These are phyloP conservation scores for Ephydatia muelleri DNA, from an alignment of 37 sponge, comb jelly and placozoan species.

Conservation along the genomic window DNA sequence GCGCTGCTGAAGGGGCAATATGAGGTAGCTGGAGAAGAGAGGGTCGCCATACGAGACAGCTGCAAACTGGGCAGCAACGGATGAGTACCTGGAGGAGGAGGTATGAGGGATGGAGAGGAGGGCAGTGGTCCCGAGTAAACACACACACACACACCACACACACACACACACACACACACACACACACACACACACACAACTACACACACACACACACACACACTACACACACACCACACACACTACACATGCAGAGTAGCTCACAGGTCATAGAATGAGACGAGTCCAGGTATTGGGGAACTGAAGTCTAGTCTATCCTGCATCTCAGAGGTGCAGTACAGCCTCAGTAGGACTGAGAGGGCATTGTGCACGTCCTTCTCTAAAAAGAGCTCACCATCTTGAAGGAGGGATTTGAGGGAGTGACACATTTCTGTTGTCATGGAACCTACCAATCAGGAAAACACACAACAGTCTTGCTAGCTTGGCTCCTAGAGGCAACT, in stretches of 20 bases:
- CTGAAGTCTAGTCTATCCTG: slow-evolving; percentile 25
- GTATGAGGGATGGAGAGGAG: not conserved
- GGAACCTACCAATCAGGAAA: slow-evolving; percentile 70
- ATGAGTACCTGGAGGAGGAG: slow-evolving; percentile 42
- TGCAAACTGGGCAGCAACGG: slow-evolving; percentile 68
- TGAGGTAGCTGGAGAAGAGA: slow-evolving; percentile 69
- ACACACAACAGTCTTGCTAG: slow-evolving; percentile 61
- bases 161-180: too few relatives aligned
- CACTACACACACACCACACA: not conserved
- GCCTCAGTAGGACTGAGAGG: slow-evolving; percentile 44
- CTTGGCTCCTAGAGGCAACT: slow-evolving; percentile 5
- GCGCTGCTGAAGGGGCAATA: slow-evolving; percentile 81
- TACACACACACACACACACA: not conserved
- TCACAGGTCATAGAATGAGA: slow-evolving; percentile 81
- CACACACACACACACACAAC: not conserved
- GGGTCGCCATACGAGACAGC: slow-evolving; percentile 93
- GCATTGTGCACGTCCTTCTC: slow-evolving; percentile 39
- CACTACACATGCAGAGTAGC: slow-evolving; percentile 4
- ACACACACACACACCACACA: not conserved
- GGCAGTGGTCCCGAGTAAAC: not conserved
- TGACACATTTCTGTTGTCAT: not conserved
- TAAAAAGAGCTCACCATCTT: slow-evolving; percentile 77
- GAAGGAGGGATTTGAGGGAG: not conserved
- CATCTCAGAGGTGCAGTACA: slow-evolving; percentile 17
- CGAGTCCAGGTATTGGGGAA: slow-evolving; percentile 51